Conservation (phyloP, 37 sponge, comb jelly and placozoan genomes). For the Trichoplax adhaerens region DNA sequence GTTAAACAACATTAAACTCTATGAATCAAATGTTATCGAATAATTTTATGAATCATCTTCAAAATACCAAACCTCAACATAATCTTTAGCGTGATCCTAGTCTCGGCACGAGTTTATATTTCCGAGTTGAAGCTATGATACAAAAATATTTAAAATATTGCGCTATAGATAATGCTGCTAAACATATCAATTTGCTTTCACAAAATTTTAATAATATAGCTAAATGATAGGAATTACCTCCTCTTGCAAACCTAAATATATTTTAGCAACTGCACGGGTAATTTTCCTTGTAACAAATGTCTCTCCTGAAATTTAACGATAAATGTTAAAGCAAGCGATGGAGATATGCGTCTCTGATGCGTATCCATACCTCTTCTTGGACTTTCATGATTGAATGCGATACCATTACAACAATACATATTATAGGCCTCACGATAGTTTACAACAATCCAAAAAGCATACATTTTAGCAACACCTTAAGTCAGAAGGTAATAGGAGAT, state of each 20-base stretch:
- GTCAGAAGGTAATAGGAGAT: not conserved
- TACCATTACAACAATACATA: slow-evolving; percentile 66
- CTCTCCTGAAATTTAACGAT: slow-evolving; percentile 30
- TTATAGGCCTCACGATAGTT: slow-evolving; percentile 86
- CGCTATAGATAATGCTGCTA: not conserved
- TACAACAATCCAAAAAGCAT: slow-evolving; percentile 76
- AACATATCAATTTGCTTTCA: too few relatives aligned
- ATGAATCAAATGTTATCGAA: too few relatives aligned
- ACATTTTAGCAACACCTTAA: slow-evolving; percentile 70
- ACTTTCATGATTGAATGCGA: slow-evolving; percentile 84
- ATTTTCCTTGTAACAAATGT: slow-evolving; percentile 86
- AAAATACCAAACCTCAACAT: slow-evolving; percentile 36
- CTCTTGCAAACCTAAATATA: slow-evolving; percentile 35
- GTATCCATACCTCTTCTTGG: slow-evolving; percentile 61
- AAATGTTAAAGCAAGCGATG: too few relatives aligned
- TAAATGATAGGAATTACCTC: slow-evolving; percentile 3
- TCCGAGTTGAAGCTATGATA: slow-evolving; percentile 45
- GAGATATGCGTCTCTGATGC: too few relatives aligned
- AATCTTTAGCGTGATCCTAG: slow-evolving; percentile 91
- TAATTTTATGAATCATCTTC: too few relatives aligned
- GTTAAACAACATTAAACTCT: too few relatives aligned
- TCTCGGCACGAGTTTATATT: slow-evolving; percentile 74
- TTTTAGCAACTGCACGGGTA: slow-evolving; percentile 70
- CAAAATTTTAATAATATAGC: not conserved
- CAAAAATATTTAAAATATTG: not conserved